Percentiles rank a stretch among this genome's conserved stretches.
phyloP scores from a whole-genome alignment of 1,140 invertebrate genomes.

The Aphelinus certus region DNA sequence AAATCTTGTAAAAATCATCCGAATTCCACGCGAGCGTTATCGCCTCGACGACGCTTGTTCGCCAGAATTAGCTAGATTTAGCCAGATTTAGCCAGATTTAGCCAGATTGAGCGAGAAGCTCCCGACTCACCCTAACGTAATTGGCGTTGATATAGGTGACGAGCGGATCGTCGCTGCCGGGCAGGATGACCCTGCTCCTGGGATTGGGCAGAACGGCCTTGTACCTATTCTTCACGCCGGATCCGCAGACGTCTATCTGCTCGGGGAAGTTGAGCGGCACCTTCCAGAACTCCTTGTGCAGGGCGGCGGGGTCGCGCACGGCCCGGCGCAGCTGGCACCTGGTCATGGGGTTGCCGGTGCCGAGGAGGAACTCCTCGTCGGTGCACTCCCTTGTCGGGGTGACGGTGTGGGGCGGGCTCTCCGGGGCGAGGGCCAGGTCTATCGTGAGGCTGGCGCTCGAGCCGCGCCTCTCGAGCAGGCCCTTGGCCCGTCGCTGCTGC shows the following conservation, averaged over 20 bases:
- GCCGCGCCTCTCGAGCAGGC: constrained; percentile 79
- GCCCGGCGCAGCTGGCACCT: constrained; percentile 76
- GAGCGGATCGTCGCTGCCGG: constrained; percentile 66
- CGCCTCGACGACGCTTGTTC: too few relatives aligned
- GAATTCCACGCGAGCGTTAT: too few relatives aligned
- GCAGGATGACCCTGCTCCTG: constrained; percentile 77
- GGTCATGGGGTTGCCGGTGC: constrained; percentile 72
- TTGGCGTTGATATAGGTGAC: constrained; percentile 87
- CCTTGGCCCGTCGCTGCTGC: constrained; percentile 70
- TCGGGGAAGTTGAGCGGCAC: constrained; percentile 91
- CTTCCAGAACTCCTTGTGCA: constrained; percentile 94
- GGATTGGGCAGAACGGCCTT: constrained; percentile 88
- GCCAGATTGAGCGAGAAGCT: background rate
- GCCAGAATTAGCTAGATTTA: too few relatives aligned
- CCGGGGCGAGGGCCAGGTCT: constrained; percentile 64
- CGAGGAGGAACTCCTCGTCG: constrained; percentile 73
- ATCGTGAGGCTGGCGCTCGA: constrained; percentile 89
- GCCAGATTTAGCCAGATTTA: too few relatives aligned
- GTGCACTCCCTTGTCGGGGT: constrained; percentile 67
- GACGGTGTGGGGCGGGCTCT: constrained; percentile 65
- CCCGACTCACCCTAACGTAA: constrained; percentile 78
- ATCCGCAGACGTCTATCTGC: constrained; percentile 85
- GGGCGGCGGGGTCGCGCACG: constrained; percentile 65
- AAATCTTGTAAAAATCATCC: too few relatives aligned
- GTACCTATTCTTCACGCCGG: constrained; percentile 91